Evolutionary conservation across 2,888 invertebrate species (phyloP), one percentile per base, ranked within the genome.

Genomic region (Dermolepida albohirtum): DNA sequence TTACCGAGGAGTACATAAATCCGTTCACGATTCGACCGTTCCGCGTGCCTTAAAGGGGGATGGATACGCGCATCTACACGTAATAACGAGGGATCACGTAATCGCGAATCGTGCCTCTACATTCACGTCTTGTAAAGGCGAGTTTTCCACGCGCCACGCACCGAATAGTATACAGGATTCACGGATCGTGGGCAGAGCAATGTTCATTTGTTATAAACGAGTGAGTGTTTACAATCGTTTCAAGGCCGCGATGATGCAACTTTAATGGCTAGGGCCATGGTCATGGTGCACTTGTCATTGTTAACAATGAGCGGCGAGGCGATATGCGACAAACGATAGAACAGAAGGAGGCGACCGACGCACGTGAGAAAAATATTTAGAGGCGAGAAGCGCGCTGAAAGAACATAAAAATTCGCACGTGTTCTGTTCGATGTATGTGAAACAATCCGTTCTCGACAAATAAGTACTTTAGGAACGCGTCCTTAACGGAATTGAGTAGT

Each of bases 161-260:
- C 39, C 29, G 27, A 54, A 40, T 39, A 52, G 52, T n/a, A 40
- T 39, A 59, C 59, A 75, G 75, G 75, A 75, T 73, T 73, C 70
- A 75, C 73, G 75, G 73, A 69, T 69, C 70, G 72, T 73, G 73
- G 70, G 70, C 71, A 73, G 68, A 66, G 64, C 71, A 65, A 70
- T 70, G 70, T 71, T 73, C 70, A 72, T 73, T 71, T 73, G 73
- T 70, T 73, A 67, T 72, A 71, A 73, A 70, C 62, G 69, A 72
- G 72, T 54, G 69, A 63, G 70, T 67, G 70, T 67, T 67, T 67
- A 70, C 57, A 71, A 71, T 66, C 66, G 63, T 65, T 69, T 64
- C 70, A 70, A 70, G 73, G 73, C 57, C 67, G 43, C 44, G 55
- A 43, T 69, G 72, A 73, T 73, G 72, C 71, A 73, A 72, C 67